A percentile compares a stretch with the other conserved stretches of the same genome.
These are phyloP conservation scores for Bergia puertoricense DNA, from an alignment of 92 coral and sea anemone genomes.

Conservation along the genomic window DNA sequence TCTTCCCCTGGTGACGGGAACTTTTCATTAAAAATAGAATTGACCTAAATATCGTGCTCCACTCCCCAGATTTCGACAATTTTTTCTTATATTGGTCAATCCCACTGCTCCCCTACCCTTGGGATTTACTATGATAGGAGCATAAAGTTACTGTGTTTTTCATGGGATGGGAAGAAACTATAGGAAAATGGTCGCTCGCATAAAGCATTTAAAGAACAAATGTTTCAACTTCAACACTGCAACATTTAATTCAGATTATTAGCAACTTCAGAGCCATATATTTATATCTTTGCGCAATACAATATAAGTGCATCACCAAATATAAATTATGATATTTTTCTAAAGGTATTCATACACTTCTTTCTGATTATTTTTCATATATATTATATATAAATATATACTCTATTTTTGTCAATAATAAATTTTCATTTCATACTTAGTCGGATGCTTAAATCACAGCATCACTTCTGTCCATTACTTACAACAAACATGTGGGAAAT, in stretches of 20 bases:
- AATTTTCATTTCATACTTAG: neutral
- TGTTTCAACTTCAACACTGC: neutral
- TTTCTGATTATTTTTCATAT: neutral
- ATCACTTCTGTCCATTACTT: neutral
- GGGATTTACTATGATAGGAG: too few relatives aligned
- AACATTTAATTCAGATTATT: neutral
- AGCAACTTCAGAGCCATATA: neutral
- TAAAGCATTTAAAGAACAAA: neutral
- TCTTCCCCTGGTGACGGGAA: too few relatives aligned
- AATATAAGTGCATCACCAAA: neutral
- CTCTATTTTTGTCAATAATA: neutral
- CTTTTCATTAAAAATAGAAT: too few relatives aligned
- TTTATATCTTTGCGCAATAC: neutral
- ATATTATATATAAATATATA: conserved; percentile 22
- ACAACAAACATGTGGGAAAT: too few relatives aligned
- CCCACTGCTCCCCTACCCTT: too few relatives aligned
- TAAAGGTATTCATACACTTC: neutral
- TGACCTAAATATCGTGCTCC: too few relatives aligned
- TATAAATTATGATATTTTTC: neutral
- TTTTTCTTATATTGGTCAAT: too few relatives aligned
- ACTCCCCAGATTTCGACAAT: too few relatives aligned
- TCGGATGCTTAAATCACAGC: neutral
- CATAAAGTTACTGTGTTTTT: too few relatives aligned
- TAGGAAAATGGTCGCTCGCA: neutral
- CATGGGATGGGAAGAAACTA: too few relatives aligned